Evolutionary conservation across 2,797 vertebrate genomes (phyloP), one percentile per base, ranked within the genome.

Genomic region (Babyrousa celebensis): DNA sequence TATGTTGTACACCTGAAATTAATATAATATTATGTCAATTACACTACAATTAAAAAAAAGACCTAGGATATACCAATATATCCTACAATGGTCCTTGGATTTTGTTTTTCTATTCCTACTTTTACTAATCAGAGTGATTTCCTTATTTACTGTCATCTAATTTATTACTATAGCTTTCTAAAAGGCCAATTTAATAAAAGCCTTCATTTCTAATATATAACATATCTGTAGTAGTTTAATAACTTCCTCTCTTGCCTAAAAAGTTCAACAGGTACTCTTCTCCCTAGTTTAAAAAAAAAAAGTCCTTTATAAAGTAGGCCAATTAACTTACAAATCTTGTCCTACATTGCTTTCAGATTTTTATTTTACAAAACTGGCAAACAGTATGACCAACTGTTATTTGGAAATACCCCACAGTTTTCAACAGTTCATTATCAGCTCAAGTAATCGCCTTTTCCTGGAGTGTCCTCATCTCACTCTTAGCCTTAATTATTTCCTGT

Each of bases 401-500:
- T 78, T 91, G 78, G 62, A 91, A 96, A 94, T 72, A 78, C n/a
- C 48, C 63, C 70, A 85, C 27, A 74, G 62, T 78, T 94, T 89
- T 63, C n/a, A 89, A 82, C 20, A 85, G 25, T 85, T 82, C 40
- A 27, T 85, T 91, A 63, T 68, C 25, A 83, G 82, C 52, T 95
- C 79, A 95, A 93, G 70, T 62, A 91, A 96, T 77, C 85, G 15
- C 78, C n/a, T 85, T 85, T 77, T 72, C 78, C 67, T 85, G 40
- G 67, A 95, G 92, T 71, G 83, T 23, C 56, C 74, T 91, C 70
- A 16, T 78, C 14, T 96, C 56, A 84, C 40, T 68, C 68, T 95
- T 78, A 78, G 52, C 58, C 52, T 90, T 89, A 91, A 88, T 89
- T 48, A 70, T 96, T 94, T 85, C 86, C 84, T 86, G 17, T 89